Evolutionary conservation across 2,888 invertebrate species (phyloP).

Genomic region (Drosophila paucipuncta): DNA sequence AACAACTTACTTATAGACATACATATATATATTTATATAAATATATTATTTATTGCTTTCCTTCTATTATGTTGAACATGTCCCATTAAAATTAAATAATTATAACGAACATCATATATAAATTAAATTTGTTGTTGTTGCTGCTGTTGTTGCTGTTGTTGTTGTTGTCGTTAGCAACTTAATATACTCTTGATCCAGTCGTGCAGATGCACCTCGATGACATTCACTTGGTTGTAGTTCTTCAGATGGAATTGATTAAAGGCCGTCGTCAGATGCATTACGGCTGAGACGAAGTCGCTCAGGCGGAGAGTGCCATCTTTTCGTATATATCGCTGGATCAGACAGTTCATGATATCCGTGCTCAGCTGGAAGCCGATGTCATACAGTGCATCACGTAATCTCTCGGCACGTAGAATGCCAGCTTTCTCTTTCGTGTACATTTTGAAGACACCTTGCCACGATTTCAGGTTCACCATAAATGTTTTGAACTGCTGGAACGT

Average conservation of each 20-base stretch:
- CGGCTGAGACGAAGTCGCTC: slow-evolving; percentile 96
- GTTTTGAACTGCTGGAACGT: slow-evolving; percentile 95
- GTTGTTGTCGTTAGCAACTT: slow-evolving; percentile 71
- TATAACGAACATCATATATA: slow-evolving; percentile 43
- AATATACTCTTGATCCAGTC: slow-evolving; percentile 87
- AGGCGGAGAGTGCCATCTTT: slow-evolving; percentile 96
- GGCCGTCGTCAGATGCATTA: slow-evolving; percentile 94
- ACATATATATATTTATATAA: neutral
- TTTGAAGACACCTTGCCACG: slow-evolving; percentile 96
- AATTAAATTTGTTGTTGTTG: slow-evolving; percentile 16
- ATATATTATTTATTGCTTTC: slow-evolving; percentile 8
- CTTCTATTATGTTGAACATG: slow-evolving; percentile 44
- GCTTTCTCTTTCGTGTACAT: slow-evolving; percentile 96
- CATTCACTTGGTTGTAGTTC: slow-evolving; percentile 92
- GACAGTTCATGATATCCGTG: slow-evolving; percentile 92
- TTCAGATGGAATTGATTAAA: slow-evolving; percentile 92
- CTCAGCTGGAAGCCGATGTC: slow-evolving; percentile 96
- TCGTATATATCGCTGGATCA: slow-evolving; percentile 94
- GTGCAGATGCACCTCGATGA: slow-evolving; percentile 91
- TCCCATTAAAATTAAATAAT: slow-evolving; percentile 56
- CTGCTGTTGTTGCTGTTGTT: neutral
- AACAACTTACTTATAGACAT: slow-evolving; percentile 39
- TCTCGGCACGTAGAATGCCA: slow-evolving; percentile 94
- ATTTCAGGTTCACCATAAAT: slow-evolving; percentile 95
- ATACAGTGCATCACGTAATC: slow-evolving; percentile 92